Conservation (phyloP, 2,888 invertebrate species). For the Coelogynopora nodosa region DNA sequence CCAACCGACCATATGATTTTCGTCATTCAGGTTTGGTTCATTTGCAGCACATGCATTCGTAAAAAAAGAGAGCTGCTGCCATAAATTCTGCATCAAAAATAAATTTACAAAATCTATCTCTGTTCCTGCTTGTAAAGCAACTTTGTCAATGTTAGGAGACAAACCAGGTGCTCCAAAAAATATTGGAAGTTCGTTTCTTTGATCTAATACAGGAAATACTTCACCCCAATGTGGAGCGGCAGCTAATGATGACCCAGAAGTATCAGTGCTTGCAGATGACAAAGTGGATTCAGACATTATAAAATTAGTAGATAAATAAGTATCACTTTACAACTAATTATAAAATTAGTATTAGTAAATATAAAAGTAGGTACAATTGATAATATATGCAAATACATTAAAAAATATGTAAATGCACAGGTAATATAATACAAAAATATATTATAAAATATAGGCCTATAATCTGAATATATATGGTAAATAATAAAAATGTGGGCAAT, state of each 20-base stretch:
- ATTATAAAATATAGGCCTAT: no score
- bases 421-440: background rate
- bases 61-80: background rate
- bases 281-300: no score
- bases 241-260: background rate
- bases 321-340: no score
- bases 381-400: background rate
- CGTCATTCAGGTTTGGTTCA: background rate
- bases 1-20: background rate
- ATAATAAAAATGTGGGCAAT: background rate
- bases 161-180: conserved; percentile 5
- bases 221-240: background rate
- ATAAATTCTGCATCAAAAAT: background rate
- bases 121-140: background rate
- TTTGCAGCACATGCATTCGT: background rate
- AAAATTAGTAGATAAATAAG: no score
- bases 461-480: no score
- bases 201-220: background rate
- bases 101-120: background rate
- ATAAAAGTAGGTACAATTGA: background rate
- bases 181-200: background rate
- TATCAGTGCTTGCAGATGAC: no score
- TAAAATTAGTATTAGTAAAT: background rate
- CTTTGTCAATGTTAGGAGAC: background rate
- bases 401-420: background rate